Evolutionary conservation across 2,888 invertebrate genomes (phyloP).

Genomic region (Microctonus hyperodae): DNA sequence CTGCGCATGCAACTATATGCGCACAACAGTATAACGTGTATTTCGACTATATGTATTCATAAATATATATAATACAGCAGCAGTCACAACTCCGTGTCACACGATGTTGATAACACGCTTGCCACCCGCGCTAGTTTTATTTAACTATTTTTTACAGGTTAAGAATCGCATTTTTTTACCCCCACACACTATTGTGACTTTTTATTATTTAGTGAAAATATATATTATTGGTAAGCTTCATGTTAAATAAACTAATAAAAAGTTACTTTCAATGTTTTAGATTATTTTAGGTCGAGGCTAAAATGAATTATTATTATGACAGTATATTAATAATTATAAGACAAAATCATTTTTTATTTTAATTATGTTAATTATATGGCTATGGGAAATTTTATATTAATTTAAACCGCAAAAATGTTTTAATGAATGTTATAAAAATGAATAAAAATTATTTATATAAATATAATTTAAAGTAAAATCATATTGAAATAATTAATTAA

Average conservation of each 20-base stretch:
- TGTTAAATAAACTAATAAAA: too few relatives aligned
- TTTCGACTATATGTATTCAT: not conserved
- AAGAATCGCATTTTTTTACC: slow-evolving; percentile 29
- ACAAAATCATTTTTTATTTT: not conserved
- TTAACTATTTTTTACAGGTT: slow-evolving; percentile 3
- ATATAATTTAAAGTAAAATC: too few relatives aligned
- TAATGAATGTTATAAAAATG: too few relatives aligned
- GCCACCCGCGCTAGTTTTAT: slow-evolving; percentile 8
- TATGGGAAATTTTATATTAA: too few relatives aligned
- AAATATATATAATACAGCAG: slow-evolving; percentile 14
- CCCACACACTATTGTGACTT: not conserved
- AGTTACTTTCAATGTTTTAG: not conserved
- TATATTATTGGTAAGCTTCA: not conserved
- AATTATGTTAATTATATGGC: not conserved
- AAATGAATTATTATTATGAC: not conserved
- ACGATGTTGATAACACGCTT: slow-evolving; percentile 31
- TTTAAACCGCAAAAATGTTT: too few relatives aligned
- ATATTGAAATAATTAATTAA: too few relatives aligned
- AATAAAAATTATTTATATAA: too few relatives aligned
- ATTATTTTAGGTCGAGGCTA: not conserved
- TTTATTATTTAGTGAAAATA: slow-evolving; percentile 26
- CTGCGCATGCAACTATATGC: slow-evolving; percentile 4
- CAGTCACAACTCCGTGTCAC: slow-evolving; percentile 32
- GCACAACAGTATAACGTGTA: slow-evolving; percentile 9
- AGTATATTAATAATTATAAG: not conserved